Percentiles rank a stretch among this genome's conserved stretches.
Conservation (phyloP, 2,113 vertebrate species). For the Python bivittatus region DNA sequence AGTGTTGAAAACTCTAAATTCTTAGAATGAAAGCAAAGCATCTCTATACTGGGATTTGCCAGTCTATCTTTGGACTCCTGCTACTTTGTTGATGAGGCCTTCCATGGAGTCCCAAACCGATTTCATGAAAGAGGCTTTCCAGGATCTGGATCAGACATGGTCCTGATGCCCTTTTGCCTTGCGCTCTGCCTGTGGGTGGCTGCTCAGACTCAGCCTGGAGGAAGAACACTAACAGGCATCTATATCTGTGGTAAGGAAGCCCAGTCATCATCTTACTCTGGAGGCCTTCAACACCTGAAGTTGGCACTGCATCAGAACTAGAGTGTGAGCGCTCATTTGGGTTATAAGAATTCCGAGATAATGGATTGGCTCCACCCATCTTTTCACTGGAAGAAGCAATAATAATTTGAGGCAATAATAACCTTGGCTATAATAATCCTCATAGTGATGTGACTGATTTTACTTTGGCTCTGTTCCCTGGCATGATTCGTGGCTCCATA, state of each 20-base stretch:
- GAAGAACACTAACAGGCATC: background rate
- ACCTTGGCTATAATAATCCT: background rate
- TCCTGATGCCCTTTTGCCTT: background rate
- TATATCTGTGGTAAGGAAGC: background rate
- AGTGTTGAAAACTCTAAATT: background rate
- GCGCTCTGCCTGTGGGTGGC: background rate
- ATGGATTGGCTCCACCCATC: background rate
- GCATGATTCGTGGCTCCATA: background rate
- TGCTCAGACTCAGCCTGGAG: background rate
- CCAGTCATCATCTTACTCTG: background rate
- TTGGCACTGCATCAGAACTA: background rate
- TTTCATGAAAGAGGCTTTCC: background rate
- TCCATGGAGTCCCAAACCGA: background rate
- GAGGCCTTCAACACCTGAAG: background rate
- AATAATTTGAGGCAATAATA: background rate
- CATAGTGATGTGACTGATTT: background rate
- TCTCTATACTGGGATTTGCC: background rate
- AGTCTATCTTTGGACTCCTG: background rate
- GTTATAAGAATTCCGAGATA: background rate
- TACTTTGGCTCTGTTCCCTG: background rate
- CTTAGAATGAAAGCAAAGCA: background rate
- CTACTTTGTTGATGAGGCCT: background rate
- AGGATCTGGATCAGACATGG: background rate
- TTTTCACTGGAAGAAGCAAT: background rate
- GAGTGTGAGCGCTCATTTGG: background rate